These are phyloP conservation scores for Vannuccia rotundouncinata DNA, from an alignment of 2,888 invertebrate species.

Conservation along the genomic window DNA sequence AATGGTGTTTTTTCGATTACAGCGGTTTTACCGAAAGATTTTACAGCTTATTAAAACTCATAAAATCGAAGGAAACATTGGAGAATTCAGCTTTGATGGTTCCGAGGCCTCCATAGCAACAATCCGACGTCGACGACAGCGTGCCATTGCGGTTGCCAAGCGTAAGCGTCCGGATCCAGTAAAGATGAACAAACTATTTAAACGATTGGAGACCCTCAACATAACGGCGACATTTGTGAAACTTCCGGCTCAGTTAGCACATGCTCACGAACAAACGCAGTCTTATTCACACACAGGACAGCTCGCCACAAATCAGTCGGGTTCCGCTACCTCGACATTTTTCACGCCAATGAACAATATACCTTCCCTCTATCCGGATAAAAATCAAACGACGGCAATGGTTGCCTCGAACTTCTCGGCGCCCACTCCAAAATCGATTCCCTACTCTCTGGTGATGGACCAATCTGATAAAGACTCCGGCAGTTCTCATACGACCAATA, in stretches of 20 bases:
- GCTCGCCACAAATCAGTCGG: not conserved
- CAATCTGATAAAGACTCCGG: not conserved
- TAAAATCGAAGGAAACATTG: not conserved
- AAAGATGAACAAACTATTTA: not conserved
- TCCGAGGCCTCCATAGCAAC: not conserved
- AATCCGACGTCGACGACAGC: not conserved
- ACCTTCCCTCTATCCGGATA: not conserved
- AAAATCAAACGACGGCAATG: not conserved
- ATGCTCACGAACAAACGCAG: not conserved
- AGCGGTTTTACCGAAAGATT: constrained; percentile 8
- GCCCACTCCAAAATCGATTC: too few relatives aligned
- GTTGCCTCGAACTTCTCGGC: not conserved
- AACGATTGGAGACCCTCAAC: not conserved
- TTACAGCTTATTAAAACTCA: not conserved
- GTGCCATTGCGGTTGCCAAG: not conserved
- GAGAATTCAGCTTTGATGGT: not conserved
- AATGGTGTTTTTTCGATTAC: not conserved
- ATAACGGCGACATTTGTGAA: not conserved
- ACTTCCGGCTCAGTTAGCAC: not conserved
- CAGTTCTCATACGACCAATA: not conserved
- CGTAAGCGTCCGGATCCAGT: not conserved
- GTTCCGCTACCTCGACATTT: not conserved
- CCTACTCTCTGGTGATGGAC: not conserved
- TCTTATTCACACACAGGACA: not conserved
- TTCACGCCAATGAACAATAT: not conserved